These are phyloP conservation scores for Arge pagana DNA, from an alignment of 2,888 invertebrate genomes.

Conservation along the genomic window DNA sequence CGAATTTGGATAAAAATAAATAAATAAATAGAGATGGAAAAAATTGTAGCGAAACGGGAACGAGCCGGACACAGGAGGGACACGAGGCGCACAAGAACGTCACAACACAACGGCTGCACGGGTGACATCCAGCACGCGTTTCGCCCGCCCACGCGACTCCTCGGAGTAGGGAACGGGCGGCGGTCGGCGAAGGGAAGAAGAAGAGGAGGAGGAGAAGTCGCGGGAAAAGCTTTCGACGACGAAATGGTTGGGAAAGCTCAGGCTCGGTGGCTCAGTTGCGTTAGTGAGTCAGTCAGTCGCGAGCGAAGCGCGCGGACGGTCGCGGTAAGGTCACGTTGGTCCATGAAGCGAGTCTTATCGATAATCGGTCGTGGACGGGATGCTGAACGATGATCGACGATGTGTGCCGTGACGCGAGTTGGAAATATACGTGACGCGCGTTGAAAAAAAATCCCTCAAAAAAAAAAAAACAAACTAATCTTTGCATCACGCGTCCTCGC, in stretches of 20 bases:
- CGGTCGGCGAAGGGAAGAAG: neutral
- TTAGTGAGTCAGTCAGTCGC: conserved; percentile 19
- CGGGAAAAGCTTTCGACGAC: conserved; percentile 20
- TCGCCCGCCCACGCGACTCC: conserved; percentile 39
- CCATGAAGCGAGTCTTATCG: neutral
- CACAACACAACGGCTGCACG: conserved; percentile 47
- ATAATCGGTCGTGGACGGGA: neutral
- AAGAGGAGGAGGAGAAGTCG: conserved; percentile 2
- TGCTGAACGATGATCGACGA: conserved; percentile 6
- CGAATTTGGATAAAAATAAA: too few relatives aligned
- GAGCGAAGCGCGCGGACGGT: conserved; percentile 10
- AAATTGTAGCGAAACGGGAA: neutral
- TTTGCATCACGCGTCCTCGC: too few relatives aligned
- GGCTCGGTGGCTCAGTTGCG: conserved; percentile 15
- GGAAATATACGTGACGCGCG: too few relatives aligned
- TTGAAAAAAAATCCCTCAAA: too few relatives aligned
- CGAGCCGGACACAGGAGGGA: neutral
- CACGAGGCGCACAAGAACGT: conserved; percentile 38
- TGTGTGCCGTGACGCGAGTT: conserved; percentile 2
- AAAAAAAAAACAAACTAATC: too few relatives aligned
- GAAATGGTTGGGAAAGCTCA: too few relatives aligned
- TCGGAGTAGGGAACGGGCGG: conserved; percentile 11
- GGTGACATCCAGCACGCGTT: conserved; percentile 50
- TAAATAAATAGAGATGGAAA: too few relatives aligned
- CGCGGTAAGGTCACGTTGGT: neutral